These are phyloP conservation scores for Phasianus colchicus DNA, from an alignment of 2,113 vertebrate species.

Conservation along the genomic window DNA sequence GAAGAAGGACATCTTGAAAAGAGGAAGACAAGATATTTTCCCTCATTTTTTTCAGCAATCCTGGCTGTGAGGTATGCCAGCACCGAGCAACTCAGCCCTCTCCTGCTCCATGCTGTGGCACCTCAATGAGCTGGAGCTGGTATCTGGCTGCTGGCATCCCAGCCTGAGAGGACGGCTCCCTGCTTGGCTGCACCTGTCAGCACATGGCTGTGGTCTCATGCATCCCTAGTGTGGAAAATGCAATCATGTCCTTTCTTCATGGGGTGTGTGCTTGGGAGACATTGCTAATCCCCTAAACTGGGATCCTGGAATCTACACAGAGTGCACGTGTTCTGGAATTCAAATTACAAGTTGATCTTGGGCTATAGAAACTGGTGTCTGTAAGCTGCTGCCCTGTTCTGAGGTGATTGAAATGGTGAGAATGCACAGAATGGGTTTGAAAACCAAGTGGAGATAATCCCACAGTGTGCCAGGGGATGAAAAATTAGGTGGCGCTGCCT, in stretches of 20 bases:
- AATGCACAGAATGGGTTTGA: neutral
- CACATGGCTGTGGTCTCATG: rapidly evolving
- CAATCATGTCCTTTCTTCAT: rapidly evolving
- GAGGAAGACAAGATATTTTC: neutral
- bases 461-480: neutral
- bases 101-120: neutral
- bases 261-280: rapidly evolving
- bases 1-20: neutral
- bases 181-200: neutral
- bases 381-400: neutral
- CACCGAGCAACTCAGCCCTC: neutral
- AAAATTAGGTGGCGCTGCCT: neutral
- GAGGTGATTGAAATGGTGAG: neutral
- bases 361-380: neutral
- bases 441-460: neutral
- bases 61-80: neutral
- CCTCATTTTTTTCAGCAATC: neutral
- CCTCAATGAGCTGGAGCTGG: neutral
- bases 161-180: rapidly evolving
- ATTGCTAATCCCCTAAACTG: neutral
- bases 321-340: neutral
- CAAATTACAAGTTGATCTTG: neutral
- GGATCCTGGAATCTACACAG: neutral
- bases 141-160: neutral
- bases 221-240: neutral